Evolutionary conservation across 2,888 invertebrate genomes (phyloP), one percentile per base, ranked within the genome.

Genomic region (Spicauda simplicius): DNA sequence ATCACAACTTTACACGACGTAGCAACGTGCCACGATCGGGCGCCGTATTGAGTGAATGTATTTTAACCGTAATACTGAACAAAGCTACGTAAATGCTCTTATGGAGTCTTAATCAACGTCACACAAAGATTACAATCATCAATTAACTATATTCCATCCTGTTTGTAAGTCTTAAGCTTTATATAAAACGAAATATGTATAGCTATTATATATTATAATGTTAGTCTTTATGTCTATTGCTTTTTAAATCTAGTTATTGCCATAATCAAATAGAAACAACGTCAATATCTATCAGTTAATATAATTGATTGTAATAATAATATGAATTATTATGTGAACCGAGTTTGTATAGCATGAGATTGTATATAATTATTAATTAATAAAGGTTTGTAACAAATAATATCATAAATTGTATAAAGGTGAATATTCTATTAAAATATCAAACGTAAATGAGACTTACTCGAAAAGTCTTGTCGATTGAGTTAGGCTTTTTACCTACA

Each of bases 181-280:
- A 45, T 80, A 77, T 84, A 84, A 85, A 86, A 88, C 86, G 84
- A 80, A 65, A 59, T 65, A 19, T 54, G 30, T 50, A 64, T 64
- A 20, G 37, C 37, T 37, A 45, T 45, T n/a, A 56, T 65, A 79
- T 80, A 71, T 76, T 76, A 73, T 71, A 74, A 72, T 75, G 65
- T 76, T 77, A 83, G 76, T 77, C 77, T 76, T 85, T 82, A 69
- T 75, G 79, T 70, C 78, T 82, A 84, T 80, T 83, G 82, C 77
- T 72, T 77, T 73, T 78, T 81, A 81, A 73, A 76, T 68, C 83
- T 88, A 85, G 75, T 88, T 90, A 89, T 90, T 89, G 88, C 90
- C 86, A 81, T 77, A 82, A 77, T 82, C 73, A 75, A 75, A 82
- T 82, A 79, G 76, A 80, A 81, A 80, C 77, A 81, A 79, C 80